Percentiles rank a stretch among this genome's conserved stretches.
Conservation (phyloP, 2,888 invertebrate genomes). For the Stegana nigrithorax region DNA sequence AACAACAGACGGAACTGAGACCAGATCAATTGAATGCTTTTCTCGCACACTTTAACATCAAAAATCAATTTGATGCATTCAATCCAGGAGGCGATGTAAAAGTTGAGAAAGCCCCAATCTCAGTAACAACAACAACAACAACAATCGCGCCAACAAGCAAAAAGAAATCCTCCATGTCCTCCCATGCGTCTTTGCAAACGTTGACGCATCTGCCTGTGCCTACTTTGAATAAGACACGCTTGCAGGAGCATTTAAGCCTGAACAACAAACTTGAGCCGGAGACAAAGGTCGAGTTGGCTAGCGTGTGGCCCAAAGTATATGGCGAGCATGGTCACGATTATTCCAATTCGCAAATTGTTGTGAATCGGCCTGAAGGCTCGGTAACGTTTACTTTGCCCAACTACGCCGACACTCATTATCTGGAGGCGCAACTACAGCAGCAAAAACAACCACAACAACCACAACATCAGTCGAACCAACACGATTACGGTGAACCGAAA, state of each 20-base stretch:
- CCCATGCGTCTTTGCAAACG: background rate
- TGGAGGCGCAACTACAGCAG: constrained; percentile 17
- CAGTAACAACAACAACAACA: constrained; percentile 8
- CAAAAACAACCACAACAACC: constrained; percentile 27
- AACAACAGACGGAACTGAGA: constrained; percentile 58
- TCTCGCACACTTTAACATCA: constrained; percentile 66
- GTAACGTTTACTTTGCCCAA: constrained; percentile 62
- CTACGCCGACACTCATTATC: constrained; percentile 36
- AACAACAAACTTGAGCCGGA: constrained; percentile 53
- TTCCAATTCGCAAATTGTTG: constrained; percentile 67
- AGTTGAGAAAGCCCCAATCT: constrained; percentile 4
- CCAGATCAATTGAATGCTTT: constrained; percentile 68
- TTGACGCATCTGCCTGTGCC: constrained; percentile 30
- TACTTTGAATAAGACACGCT: constrained; percentile 36
- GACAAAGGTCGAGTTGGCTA: constrained; percentile 59
- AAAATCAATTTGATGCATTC: constrained; percentile 58
- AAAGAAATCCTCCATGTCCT: constrained; percentile 1
- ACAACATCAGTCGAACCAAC: constrained; percentile 6
- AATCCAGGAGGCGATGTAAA: constrained; percentile 39
- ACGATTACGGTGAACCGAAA: constrained; percentile 58
- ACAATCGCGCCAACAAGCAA: background rate
- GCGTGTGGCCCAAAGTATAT: constrained; percentile 44
- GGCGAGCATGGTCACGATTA: constrained; percentile 44
- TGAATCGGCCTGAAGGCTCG: constrained; percentile 67
- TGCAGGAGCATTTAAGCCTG: constrained; percentile 39